Conservation (phyloP, 1,140 invertebrate species). For the Coboldia fuscipes region DNA sequence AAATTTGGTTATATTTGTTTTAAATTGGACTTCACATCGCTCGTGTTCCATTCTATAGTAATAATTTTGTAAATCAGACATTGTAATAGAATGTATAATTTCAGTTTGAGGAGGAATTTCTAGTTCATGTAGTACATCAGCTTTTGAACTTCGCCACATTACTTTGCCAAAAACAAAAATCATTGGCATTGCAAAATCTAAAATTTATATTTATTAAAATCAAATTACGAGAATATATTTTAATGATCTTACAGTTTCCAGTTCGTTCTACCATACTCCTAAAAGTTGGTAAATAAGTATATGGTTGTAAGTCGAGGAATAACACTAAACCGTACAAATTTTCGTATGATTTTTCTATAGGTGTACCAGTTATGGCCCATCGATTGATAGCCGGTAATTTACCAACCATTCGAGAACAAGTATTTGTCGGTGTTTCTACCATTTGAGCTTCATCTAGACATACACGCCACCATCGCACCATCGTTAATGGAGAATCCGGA, state of each 20-base stretch:
- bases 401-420: constrained; percentile 26
- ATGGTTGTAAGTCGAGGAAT: constrained; percentile 42
- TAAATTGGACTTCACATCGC: constrained; percentile 4
- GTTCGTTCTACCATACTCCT: too few species aligned
- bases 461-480: constrained; percentile 55
- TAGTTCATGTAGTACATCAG: constrained; percentile 32
- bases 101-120: constrained; percentile 25
- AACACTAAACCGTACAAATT: constrained; percentile 48
- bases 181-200: too few species aligned
- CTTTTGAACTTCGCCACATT: constrained; percentile 40
- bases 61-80: constrained; percentile 27
- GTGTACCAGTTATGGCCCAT: constrained; percentile 65
- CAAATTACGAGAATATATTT: too few species aligned
- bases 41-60: constrained; percentile 27
- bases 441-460: constrained; percentile 70
- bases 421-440: constrained; percentile 32
- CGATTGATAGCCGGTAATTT: constrained; percentile 44
- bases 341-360: constrained; percentile 33
- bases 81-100: constrained; percentile 21
- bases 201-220: too few species aligned
- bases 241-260: too few species aligned
- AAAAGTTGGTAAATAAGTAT: too few species aligned
- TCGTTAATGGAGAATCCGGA: constrained; percentile 34
- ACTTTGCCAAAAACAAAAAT: constrained; percentile 30
- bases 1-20: neutral